Evolutionary conservation across 2,113 vertebrate genomes (phyloP), one percentile per base, ranked within the genome.

Genomic region (Anser brachyrhynchus): DNA sequence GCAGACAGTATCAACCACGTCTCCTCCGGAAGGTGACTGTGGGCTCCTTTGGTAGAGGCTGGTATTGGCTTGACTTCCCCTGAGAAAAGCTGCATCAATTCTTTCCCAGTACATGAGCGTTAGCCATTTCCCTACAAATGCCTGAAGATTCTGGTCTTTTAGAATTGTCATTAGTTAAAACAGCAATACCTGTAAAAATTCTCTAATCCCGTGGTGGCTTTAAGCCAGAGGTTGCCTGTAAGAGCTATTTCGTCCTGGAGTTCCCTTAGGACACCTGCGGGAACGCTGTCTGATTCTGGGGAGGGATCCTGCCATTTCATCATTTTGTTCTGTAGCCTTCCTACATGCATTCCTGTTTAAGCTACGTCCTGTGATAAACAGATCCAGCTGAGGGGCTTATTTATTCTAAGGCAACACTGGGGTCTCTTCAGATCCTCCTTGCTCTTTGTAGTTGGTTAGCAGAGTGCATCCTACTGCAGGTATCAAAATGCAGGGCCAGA

Each of bases 371-470:
- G 31, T 82, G 89, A 79, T 29, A 93, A 94, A 88, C 0, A 79
- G 91, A 79, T 65, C 12, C 62, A 71, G 71, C 82, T 57, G 33
- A 80, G 82, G 55, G 78, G 25, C 22, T 96, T 79, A 79, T 93
- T 89, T 82, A 82, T 89, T 79, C 71, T 5, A 54, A 90, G 79
- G 49, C 78, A 94, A 11, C 83, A 37, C 41, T 44, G 41, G 21
- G 71, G 35, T 41, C 79, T 71, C 69, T 57, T 52, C 73, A 49
- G 67, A 35, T 9, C 66, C 39, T 78, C 46, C 10, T 5, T 78
- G 87, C 46, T 77, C 89, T 89, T 65, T 75, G 84, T 80, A 84
- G 76, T 4, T 81, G 94, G 67, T 46, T n/a, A 94, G 89, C 83
- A 46, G 83, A 89, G 64, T 44, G 18, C 20, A 67, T 89, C 89